Percentiles rank a stretch among this genome's conserved stretches.
These are phyloP conservation scores for Haliclona indistincta DNA, from an alignment of 37 sponge, comb jelly and placozoan genomes.

Conservation along the genomic window DNA sequence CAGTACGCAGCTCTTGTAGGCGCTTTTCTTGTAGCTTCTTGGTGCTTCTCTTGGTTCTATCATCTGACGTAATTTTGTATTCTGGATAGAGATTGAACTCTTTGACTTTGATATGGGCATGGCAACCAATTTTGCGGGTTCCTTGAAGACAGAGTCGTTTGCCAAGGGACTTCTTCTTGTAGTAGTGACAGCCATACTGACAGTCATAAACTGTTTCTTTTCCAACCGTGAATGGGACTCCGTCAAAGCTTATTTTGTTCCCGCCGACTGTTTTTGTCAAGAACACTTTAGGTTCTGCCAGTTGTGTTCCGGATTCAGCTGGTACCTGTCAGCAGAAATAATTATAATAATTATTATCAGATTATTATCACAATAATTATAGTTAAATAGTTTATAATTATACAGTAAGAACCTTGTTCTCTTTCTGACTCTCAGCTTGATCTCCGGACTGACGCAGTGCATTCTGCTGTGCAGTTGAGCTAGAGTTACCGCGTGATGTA, in stretches of 20 bases:
- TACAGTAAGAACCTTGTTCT: too few relatives aligned
- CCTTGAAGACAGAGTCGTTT: constrained; percentile 9
- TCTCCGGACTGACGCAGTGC: too few relatives aligned
- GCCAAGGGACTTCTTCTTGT: neutral
- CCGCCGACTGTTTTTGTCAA: constrained; percentile 9
- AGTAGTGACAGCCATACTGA: too few relatives aligned
- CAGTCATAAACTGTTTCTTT: neutral
- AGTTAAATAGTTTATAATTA: too few relatives aligned
- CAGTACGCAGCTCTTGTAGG: neutral
- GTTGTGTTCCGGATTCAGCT: too few relatives aligned
- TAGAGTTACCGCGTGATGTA: too few relatives aligned
- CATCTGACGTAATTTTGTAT: neutral
- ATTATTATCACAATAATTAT: too few relatives aligned
- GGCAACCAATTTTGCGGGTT: constrained; percentile 31
- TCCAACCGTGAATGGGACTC: constrained; percentile 8
- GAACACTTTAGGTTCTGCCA: neutral
- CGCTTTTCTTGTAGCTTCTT: neutral
- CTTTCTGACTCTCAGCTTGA: too few relatives aligned
- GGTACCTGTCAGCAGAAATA: too few relatives aligned
- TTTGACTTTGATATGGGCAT: constrained; percentile 8
- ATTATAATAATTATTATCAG: too few relatives aligned
- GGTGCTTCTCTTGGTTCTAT: neutral
- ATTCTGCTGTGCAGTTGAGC: too few relatives aligned
- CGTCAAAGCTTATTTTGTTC: neutral
- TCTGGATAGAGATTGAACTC: neutral